Evolutionary conservation across 2,797 vertebrate genomes (phyloP), one percentile per base, ranked within the genome.

Genomic region (Mallotus villosus): DNA sequence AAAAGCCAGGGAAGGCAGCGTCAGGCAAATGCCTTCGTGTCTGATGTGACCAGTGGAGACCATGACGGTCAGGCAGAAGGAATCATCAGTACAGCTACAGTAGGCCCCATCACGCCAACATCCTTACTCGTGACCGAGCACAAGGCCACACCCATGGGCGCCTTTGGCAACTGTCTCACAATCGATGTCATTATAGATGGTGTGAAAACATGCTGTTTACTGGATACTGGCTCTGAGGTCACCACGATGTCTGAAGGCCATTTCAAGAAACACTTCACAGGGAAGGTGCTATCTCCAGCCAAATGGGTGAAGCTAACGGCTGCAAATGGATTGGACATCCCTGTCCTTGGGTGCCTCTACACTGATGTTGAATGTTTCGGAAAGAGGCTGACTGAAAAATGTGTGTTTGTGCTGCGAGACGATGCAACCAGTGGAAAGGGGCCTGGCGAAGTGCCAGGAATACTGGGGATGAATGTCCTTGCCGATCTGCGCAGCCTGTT

Each of bases 401-500:
- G n/a, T 74, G 34, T 79, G 16, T 73, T 77, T 17, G 65, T 77
- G 9, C 16, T 79, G 11, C 60, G 6, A 1, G 71, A 75, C 2
- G 2, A 49, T 0, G 12, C 0, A 0, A 22, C 69, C 4, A 60
- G 74, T 34, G 60, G 32, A 25, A 63, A 51, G 24, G 58, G 25
- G n/a, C 24, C 70, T 1, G 63, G 4, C 4, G 29, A 29, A 29
- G 29, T 29, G 29, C 29, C 64, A 0, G 68, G 74, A 0, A 76
- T 80, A 17, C 16, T 76, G 6, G 73, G 70, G 14, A 72, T 72
- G 61, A 78, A 78, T 24, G n/a, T 72, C 1, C 21, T 80, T 0
- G 29, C 25, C 32, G 57, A 67, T 3, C 53, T 81, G 16, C 37
- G 51, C 2, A 55, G 37, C 1, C 14, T 72, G 11, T 72, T 75